phyloP scores from a whole-genome alignment of 2,797 vertebrate species.

The Enteromius afrohamiltoni region DNA sequence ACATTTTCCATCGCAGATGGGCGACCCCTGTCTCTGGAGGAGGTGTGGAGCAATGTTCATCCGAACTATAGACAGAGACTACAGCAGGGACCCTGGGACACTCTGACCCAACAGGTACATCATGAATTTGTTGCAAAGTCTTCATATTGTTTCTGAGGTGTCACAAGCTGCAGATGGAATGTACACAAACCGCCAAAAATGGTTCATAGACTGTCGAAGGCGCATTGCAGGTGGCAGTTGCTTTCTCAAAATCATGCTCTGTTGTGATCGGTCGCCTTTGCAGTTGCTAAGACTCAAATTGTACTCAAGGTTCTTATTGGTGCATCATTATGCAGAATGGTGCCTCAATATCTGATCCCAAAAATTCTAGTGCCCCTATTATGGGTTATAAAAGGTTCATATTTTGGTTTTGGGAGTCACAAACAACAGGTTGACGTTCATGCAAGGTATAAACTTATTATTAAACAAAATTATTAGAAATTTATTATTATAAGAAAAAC shows the following conservation, averaged over 20 bases:
- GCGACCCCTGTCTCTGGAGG: conserved; percentile 83
- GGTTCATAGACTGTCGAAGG: background rate
- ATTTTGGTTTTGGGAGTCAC: too few relatives aligned
- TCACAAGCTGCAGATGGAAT: background rate
- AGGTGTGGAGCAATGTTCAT: conserved; percentile 86
- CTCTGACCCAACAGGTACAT: conserved; percentile 90
- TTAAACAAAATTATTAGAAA: too few relatives aligned
- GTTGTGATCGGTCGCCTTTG: background rate
- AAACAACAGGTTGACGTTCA: too few relatives aligned
- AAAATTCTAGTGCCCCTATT: too few relatives aligned
- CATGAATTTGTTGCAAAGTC: background rate
- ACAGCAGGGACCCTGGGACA: conserved; percentile 83
- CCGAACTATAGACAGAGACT: conserved; percentile 80
- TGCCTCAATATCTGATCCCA: too few relatives aligned
- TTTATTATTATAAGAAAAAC: too few relatives aligned
- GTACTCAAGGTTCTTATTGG: background rate
- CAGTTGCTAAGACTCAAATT: background rate
- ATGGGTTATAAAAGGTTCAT: too few relatives aligned
- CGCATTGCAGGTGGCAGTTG: background rate
- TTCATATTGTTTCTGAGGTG: background rate
- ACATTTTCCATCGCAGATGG: conserved; percentile 79
- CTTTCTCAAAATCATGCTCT: background rate
- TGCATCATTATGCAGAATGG: background rate
- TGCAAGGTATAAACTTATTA: too few relatives aligned
- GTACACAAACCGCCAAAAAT: background rate